Base-by-base conservation (phyloP, 2,113 vertebrate genomes). In the Chamaetylas fuelleborni region DNA sequence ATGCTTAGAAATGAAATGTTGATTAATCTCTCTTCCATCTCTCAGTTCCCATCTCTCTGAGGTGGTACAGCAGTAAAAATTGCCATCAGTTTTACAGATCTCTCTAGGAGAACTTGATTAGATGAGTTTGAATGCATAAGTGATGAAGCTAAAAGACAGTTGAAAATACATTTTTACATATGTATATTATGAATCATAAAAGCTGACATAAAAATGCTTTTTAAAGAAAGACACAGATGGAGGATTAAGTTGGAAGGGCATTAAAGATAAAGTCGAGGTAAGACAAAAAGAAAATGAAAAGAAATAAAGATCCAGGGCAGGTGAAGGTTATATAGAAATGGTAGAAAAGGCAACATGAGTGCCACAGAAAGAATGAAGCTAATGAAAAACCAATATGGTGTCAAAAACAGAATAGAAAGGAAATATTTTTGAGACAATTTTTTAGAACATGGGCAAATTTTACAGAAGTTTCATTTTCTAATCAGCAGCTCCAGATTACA, bases 141-240 rank as follows among this genome's bases (percentile, higher is more conserved):
- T 77, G 80, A 92, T 86, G 51, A 36, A 90, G 56, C 57, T 95
- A 57, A 92, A 69, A 54, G 57, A 83, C 73, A 81, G 54, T 10
- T 88, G 88, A 90, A 95, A 92, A 91, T 71, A 78, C 54, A 84
- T 80, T 90, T 93, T 69, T 85, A 61, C 33, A 66, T 69, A 65
- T 48, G 65, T 54, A 76, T 11, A 61, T 53, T 43, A 74, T 81
- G 77, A 92, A 78, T 94, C 71, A 74, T 36, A 56, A 71, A 76
- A 45, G 25, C 65, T 5, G 6, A 50, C 8, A 54, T 25, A 85
- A n/a, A 82, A 90, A 86, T 34, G 33, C 22, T 88, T 82, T 76
- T 65, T 81, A 76, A 84, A 61, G 82, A 81, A 90, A 71, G 77
- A 71, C 9, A 57, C 29, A 58, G 62, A 64, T 20, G 34, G 64